Base-by-base conservation (phyloP, 2,113 vertebrate species). In the Nothobranchius kuhntae region DNA sequence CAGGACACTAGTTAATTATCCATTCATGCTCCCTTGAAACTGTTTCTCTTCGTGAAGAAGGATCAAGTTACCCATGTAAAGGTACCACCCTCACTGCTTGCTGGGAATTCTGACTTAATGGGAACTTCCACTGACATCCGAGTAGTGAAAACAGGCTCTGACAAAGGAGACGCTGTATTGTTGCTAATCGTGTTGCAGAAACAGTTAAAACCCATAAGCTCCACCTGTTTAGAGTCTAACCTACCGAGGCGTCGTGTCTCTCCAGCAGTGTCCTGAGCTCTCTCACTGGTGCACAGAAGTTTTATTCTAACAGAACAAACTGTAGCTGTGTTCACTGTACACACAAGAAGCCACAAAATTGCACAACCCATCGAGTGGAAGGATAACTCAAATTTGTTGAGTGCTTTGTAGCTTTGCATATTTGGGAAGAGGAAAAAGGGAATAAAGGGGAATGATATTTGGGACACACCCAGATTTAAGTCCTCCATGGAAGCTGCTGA, bases 81-180 rank as follows among this genome's bases (percentile, higher is more conserved):
- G 54, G 30, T 30, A 26, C 24, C 60, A 9, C 36, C 38, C 68
- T 68, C 24, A 9, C 14, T 40, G 47, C 68, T 78, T 61, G 2
- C 1, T 4, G 40, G 30, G 60, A 64, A 78, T 42, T 45, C 1
- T 8, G 30, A 60, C 60, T 61, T 3, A 2, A 30, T 67, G 85
- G 85, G 85, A 72, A 87, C 80, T 82, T 89, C 86, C 89, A 77
- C 69, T 69, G 85, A 86, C 63, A 86, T 63, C 71, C 4, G 85
- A 88, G 75, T 5, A 35, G 62, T 63, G 72, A 46, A 17, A 66
- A 58, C 76, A 17, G 53, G 4, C 45, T 30, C 17, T 61, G 62
- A 77, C 59, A 60, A 77, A 71, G 62, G 71, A 76, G 61, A 54
- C 7, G 14, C 4, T 0, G 10, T 53, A 62, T 85, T 82, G 80